Evolutionary conservation across 2,113 vertebrate species (phyloP), one percentile per base, ranked within the genome.

Genomic region (sheep (Ovis aries)): DNA sequence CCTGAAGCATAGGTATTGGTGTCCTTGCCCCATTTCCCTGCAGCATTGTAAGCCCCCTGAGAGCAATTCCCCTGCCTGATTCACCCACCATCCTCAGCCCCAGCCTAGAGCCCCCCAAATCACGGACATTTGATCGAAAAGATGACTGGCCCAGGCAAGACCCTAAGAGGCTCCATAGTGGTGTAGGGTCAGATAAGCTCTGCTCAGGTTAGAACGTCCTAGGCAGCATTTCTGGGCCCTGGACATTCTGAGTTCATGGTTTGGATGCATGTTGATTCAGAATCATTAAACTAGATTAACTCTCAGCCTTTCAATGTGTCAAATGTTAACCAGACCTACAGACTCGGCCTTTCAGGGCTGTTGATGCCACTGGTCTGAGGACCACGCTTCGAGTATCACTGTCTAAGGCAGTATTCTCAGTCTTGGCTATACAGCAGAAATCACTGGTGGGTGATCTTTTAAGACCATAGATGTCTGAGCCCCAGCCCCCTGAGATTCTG

Each of bases 71-170:
- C 52, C 48, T n/a, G 29, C 60, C 57, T 67, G 23, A 16, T 45
- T 78, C 25, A 45, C 29, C 33, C 29, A 7, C 33, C 5, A 29
- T 10, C 48, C 29, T 45, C 3, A 21, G 7, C 12, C 33, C 53
- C 5, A 11, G 31, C 12, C 25, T 45, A 29, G 29, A 52, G 36
- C 5, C 16, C 16, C 33, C 5, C 11, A 13, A 5, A 31, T 67
- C 15, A 4, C 0, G 0, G 62, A 67, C 21, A 15, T 13, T 33
- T 3, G n/a, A 71, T 23, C 0, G 1, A 33, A 57, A 27, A 16
- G 78, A 6, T 50, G 60, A 43, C 19, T 57, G 27, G 48, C 27
- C 62, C 36, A 7, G 29, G 36, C 1, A 3, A 86, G n/a, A 89
- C 36, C 59, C 57, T 81, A 50, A 80, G 43, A 43, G 15, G 52